Conservation (phyloP, 2,113 vertebrate genomes). For the Pluvialis apricaria region DNA sequence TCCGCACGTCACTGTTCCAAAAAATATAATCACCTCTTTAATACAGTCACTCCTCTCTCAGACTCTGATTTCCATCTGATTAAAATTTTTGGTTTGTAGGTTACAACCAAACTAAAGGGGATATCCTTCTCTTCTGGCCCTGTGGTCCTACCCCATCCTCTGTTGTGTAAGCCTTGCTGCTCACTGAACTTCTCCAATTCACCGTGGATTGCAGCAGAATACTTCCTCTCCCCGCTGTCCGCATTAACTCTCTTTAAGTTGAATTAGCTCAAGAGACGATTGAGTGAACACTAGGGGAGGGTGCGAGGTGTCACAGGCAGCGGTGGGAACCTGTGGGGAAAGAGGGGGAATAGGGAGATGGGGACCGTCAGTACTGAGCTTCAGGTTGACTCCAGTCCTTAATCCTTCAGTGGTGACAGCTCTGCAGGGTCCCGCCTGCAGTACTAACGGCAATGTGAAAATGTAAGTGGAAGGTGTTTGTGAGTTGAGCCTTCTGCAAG, state of each 20-base stretch:
- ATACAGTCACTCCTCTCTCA: background rate
- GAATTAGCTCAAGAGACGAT: background rate
- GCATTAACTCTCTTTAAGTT: background rate
- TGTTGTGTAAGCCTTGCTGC: background rate
- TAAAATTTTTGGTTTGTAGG: background rate
- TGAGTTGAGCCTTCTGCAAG: background rate
- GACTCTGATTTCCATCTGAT: background rate
- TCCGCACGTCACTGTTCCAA: background rate
- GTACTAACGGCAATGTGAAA: accelerated
- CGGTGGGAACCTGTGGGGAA: accelerated
- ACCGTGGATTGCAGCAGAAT: background rate
- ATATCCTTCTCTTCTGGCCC: background rate
- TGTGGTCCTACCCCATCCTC: background rate
- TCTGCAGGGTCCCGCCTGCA: background rate
- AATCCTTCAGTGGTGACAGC: background rate
- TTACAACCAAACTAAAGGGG: background rate
- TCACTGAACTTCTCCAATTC: background rate
- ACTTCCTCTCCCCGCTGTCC: background rate
- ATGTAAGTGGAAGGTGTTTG: accelerated
- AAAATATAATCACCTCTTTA: background rate
- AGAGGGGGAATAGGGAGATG: background rate
- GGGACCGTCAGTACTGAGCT: accelerated
- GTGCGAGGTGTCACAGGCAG: accelerated
- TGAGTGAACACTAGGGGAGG: background rate
- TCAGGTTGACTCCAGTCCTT: background rate